Percentiles rank a stretch among this genome's conserved stretches.
Evolutionary conservation across 2,888 invertebrate species (phyloP).

Genomic region (Volucella inanis): DNA sequence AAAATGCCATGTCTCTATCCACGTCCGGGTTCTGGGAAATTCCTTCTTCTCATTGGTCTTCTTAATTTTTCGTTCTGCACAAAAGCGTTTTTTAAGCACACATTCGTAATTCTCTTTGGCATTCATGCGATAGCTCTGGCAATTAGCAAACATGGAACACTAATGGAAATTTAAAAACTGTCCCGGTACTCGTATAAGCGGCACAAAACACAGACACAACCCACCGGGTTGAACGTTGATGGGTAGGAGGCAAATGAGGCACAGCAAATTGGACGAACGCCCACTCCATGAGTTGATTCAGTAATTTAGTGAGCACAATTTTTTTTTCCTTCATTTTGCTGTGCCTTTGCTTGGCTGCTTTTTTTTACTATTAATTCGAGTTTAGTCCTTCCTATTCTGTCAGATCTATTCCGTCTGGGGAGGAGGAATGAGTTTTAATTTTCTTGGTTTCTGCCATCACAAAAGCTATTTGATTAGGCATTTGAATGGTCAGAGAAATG

Average conservation of each 20-base stretch:
- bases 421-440: not conserved
- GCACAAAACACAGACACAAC: too few species aligned
- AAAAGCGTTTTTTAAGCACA: constrained; percentile 55
- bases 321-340: not conserved
- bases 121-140: constrained; percentile 72
- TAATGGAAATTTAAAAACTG: constrained; percentile 74
- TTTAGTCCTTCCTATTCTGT: constrained; percentile 45
- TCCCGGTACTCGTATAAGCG: constrained; percentile 18
- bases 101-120: constrained; percentile 71
- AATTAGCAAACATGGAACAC: constrained; percentile 74
- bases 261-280: constrained; percentile 42
- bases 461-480: constrained; percentile 1
- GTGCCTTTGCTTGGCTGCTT: too few species aligned
- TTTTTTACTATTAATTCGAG: constrained; percentile 53
- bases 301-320: constrained; percentile 53
- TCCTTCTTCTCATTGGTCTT: constrained; percentile 25
- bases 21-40: not conserved
- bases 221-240: not conserved
- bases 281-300: constrained; percentile 63
- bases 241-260: not conserved
- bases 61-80: constrained; percentile 46
- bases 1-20: constrained; percentile 22
- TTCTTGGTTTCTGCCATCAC: constrained; percentile 10
- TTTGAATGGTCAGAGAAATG: constrained; percentile 8
- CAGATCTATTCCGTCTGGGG: not conserved